Evolutionary conservation across 2,888 invertebrate genomes (phyloP), one percentile per base, ranked within the genome.

Genomic region (Thalpophila matura): DNA sequence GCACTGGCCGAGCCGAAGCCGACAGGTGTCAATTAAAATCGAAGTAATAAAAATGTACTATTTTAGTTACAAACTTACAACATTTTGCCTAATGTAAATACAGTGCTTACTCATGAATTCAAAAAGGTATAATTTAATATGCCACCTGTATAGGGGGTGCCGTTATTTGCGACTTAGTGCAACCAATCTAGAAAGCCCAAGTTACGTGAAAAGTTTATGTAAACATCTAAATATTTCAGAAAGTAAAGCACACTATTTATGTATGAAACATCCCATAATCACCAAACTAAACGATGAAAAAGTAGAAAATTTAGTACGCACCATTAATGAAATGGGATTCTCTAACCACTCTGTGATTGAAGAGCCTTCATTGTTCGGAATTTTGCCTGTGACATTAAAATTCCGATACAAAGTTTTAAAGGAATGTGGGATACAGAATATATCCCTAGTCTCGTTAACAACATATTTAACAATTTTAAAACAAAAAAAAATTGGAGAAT

Each of bases 401-500:
- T 90, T 86, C 74, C 84, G 95, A 35, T 86, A 83, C 58, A 83
- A 83, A 81, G 91, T 94, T n/a, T 81, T 95, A 40, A 56, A 84
- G 55, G 95, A 95, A 87, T 94, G 94, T 86, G 95, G 94, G 4
- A 69, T 95, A 33, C 54, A 73, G 56, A 76, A 86, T 31, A 69
- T 95, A 46, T 69, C 85, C 1, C 74, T 87, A 14, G 51, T 60
- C 3, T 67, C 85, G 67, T 45, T 95, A 59, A 50, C 85, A 38
- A 77, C 86, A 56, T 94, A 92, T 79, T 83, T 95, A 31, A 68
- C 82, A 42, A 57, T 93, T 58, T 64, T 94, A 4, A 93, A 86
- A 77, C 84, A 88, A 63, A 90, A 83, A 72, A 84, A 85, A n/a
- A 86, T 95, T 51, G 82, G 79, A 40, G 84, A 93, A 35, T 79